Evolutionary conservation across 1,140 invertebrate genomes (phyloP), one percentile per base, ranked within the genome.

Genomic region (Drosophila santomea): DNA sequence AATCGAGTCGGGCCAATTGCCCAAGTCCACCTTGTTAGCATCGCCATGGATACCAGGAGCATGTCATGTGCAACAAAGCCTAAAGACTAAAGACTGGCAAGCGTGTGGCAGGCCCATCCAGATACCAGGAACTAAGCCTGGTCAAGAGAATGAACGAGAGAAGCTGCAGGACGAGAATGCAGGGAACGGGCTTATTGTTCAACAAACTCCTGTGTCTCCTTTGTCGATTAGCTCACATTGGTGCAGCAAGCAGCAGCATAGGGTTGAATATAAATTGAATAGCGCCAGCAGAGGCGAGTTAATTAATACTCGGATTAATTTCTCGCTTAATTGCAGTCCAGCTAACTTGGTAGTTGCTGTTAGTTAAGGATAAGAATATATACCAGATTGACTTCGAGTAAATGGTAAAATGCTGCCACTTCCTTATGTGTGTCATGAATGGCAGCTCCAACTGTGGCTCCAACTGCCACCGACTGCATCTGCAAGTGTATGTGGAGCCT

Each of bases 1-100:
- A 78, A 61, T 74, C 74, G 74, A 71, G 58, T 62, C 48, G 47
- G 77, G 74, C 68, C 62, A 68, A 78, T 81, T 83, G 58, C 52
- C 43, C 56, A n/a, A 35, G 4, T 35, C 14, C 8, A 43, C 60
- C 55, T 60, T 63, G 60, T 60, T 63, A 43, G 60, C 60, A 25
- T 63, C 41, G 56, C 35, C 56, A 66, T 66, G 44, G 41, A 43
- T 12, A 23, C 54, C 36, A 23, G 51, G 11, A 14, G 2, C 47
- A 32, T 32, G 47, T 50, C 23, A 10, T 32, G n/a, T 32, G 28
- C 17, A 17, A 35, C 25, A 17, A 4, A 3, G 8, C 4, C 23
- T 8, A 20, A 20, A 3, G 8, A 10, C 23, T 8, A 20, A 20
- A 2, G 20, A 20, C 20, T 20, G 20, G 45, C 12, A 15, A 3